Percentiles rank a stretch among this genome's conserved stretches.
Conservation (phyloP, 2,113 vertebrate species). For the Gracilinanus agilis region DNA sequence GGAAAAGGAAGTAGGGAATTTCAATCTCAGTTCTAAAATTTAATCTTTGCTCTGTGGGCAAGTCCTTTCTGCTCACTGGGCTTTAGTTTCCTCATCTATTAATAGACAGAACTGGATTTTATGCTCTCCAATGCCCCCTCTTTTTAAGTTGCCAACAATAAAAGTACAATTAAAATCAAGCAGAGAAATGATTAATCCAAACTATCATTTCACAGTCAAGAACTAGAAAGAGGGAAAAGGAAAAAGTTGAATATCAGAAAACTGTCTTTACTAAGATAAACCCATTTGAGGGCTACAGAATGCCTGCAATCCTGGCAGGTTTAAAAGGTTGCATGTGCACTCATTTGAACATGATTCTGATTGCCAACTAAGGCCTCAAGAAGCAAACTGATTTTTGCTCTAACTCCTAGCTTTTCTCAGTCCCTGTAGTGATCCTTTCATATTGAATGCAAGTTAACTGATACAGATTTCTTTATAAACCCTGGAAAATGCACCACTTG, state of each 20-base stretch:
- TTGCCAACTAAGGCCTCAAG: neutral
- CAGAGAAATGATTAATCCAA: neutral
- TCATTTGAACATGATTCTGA: neutral
- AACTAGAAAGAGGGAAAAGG: neutral
- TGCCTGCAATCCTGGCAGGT: neutral
- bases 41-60: neutral
- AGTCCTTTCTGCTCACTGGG: neutral
- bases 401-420: neutral
- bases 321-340: neutral
- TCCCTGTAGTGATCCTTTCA: slow-evolving; percentile 33
- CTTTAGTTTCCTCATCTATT: neutral
- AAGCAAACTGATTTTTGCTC: neutral
- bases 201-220: neutral
- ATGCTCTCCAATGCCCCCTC: neutral
- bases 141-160: neutral
- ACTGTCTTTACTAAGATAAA: neutral
- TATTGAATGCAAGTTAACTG: slow-evolving; percentile 31
- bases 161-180: neutral
- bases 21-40: neutral
- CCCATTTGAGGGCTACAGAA: neutral
- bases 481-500: slow-evolving; percentile 51
- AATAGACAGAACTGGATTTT: neutral
- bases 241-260: neutral
- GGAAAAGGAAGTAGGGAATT: neutral
- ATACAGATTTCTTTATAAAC: slow-evolving; percentile 33